Base-by-base conservation (phyloP, 2,113 vertebrate species). In the Oncorhynchus tshawytscha region DNA sequence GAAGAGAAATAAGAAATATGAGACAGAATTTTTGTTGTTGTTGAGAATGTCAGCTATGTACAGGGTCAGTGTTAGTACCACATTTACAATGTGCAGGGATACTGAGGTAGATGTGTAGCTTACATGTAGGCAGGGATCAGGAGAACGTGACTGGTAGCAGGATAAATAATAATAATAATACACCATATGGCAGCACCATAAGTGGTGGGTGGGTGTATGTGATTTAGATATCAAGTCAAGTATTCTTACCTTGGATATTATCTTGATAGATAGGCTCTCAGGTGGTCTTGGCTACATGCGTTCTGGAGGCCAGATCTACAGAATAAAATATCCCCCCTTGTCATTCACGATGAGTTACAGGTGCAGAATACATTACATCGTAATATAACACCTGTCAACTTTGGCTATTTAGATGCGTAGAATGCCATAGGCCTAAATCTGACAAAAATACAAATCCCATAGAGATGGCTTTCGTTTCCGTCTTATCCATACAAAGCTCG, bases 231-330 rank as follows among this genome's bases (percentile, higher is more conserved):
- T 84, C 86, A 88, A 60, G 78, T 84, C 81, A 84, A 89, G 85
- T 83, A 68, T 51, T 88, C 86, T 89, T 87, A 85, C 87, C 69
- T 80, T 77, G 87, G 84, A 89, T 86, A 89, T 88, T 89, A 88
- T 86, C 84, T 82, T 89, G 85, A 91, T 85, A 76, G 81, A 89
- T 88, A 75, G 78, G 81, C 84, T 89, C 87, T 87, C 86, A 82
- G 87, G 86, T 90, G 87, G 88, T 87, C 88, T 75, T 13, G 73
- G 83, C 78, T 84, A 72, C 75, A 74, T 15, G 82, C 78, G 79
- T 78, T 45, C 9, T 67, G 84, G 74, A 62, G 59, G 59, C n/a
- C 18, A 62, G 59, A 80, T 85, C 79, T 82, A 77, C 73, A 51
- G 79, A 67, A 51, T 48, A 80, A 79, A 81, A 78, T 66, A 67